Conservation (phyloP, 2,113 vertebrate species). For the Meleagris gallopavo region DNA sequence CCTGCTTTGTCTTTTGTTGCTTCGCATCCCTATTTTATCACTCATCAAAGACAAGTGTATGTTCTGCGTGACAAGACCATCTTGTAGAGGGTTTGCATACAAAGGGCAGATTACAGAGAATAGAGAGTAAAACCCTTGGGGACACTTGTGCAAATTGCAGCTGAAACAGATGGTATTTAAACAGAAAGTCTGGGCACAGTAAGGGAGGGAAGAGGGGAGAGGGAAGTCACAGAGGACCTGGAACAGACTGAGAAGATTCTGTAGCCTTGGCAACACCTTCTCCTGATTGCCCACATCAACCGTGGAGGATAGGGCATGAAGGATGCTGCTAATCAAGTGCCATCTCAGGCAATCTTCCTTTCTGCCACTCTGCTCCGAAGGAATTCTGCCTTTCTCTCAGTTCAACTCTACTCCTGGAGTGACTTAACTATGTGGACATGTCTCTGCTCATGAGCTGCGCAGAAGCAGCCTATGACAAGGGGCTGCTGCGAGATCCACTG, state of each 20-base stretch:
- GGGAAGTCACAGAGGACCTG: slow-evolving; percentile 38
- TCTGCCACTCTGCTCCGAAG: slow-evolving; percentile 3
- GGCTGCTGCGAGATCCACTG: not conserved
- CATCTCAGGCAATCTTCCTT: not conserved
- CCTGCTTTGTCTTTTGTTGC: not conserved
- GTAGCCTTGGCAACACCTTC: slow-evolving; percentile 63
- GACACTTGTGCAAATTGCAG: slow-evolving; percentile 62
- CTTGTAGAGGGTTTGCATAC: not conserved
- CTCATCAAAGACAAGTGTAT: slow-evolving; percentile 32
- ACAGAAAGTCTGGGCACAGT: slow-evolving; percentile 32
- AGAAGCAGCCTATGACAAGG: not conserved
- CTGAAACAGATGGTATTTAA: slow-evolving; percentile 69
- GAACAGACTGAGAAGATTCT: slow-evolving; percentile 1
- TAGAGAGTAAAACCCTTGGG: slow-evolving; percentile 36
- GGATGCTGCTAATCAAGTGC: slow-evolving; percentile 24
- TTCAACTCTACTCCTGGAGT: not conserved
- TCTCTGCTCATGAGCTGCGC: fast-evolving
- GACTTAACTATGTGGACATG: not conserved
- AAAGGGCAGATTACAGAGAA: slow-evolving; percentile 31
- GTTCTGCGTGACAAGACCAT: slow-evolving; percentile 31
- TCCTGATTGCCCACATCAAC: slow-evolving; percentile 40
- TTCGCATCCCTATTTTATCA: not conserved
- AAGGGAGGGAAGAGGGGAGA: not conserved
- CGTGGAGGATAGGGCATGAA: not conserved
- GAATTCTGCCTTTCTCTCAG: not conserved